Evolutionary conservation across 2,888 invertebrate genomes (phyloP).

Genomic region (Torymus texanus): DNA sequence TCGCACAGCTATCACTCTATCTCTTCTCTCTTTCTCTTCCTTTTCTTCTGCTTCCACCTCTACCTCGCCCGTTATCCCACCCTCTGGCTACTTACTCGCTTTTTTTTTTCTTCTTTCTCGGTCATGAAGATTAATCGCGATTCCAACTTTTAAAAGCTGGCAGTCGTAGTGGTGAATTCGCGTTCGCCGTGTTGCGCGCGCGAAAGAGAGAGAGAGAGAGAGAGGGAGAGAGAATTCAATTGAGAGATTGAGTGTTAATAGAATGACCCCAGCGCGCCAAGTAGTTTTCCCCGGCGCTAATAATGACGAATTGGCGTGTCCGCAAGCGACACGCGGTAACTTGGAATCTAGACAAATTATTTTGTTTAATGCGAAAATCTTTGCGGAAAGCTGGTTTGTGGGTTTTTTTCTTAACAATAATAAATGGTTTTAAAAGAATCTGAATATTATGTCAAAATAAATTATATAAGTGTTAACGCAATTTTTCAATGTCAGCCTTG

Average conservation of each 20-base stretch:
- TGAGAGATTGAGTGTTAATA: conserved; percentile 9
- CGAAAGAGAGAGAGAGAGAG: neutral
- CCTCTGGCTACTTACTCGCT: too few relatives aligned
- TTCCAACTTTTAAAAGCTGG: conserved; percentile 6
- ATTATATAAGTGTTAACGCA: too few relatives aligned
- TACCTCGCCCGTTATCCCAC: neutral
- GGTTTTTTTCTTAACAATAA: too few relatives aligned
- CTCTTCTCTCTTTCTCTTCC: too few relatives aligned
- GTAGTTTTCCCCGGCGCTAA: neutral
- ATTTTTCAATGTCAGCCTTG: too few relatives aligned
- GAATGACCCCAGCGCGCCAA: neutral
- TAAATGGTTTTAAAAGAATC: too few relatives aligned
- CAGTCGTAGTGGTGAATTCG: neutral
- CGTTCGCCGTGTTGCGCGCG: neutral
- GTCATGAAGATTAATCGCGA: conserved; percentile 1
- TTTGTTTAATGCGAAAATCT: too few relatives aligned
- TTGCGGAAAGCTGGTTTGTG: too few relatives aligned
- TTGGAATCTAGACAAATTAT: too few relatives aligned
- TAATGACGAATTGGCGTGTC: neutral
- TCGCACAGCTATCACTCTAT: too few relatives aligned
- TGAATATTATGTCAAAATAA: too few relatives aligned
- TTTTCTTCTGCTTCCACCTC: neutral
- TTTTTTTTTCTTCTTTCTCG: neutral
- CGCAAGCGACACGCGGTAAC: too few relatives aligned
- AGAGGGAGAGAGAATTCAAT: neutral